Percentiles rank a stretch among this genome's conserved stretches.
These are phyloP conservation scores for Brachyopa scutellaris DNA, from an alignment of 2,888 invertebrate species.

Conservation along the genomic window DNA sequence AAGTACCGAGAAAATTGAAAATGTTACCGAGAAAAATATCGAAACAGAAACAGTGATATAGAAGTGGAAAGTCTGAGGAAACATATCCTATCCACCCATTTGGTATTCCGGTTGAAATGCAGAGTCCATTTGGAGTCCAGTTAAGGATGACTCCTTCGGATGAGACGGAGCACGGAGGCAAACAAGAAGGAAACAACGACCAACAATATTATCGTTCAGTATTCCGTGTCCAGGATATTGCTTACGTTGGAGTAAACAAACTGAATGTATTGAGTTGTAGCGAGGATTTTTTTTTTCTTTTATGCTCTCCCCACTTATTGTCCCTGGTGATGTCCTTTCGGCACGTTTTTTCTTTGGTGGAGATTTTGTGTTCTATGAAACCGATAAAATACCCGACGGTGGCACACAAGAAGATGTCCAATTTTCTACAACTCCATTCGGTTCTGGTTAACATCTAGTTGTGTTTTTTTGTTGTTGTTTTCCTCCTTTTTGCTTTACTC, in stretches of 20 bases:
- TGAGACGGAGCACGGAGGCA: no score
- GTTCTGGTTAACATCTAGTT: slow-evolving; percentile 16
- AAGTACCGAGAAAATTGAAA: slow-evolving; percentile 52
- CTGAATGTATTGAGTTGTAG: slow-evolving; percentile 22
- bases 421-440: slow-evolving; percentile 43
- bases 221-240: slow-evolving; percentile 38
- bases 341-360: slow-evolving; percentile 17
- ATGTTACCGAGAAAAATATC: slow-evolving; percentile 14
- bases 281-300: neutral
- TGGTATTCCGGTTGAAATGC: slow-evolving; percentile 8
- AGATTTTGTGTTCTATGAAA: slow-evolving; percentile 37
- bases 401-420: slow-evolving; percentile 42
- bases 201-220: slow-evolving; percentile 40
- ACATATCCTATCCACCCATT: slow-evolving; percentile 8
- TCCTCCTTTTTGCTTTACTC: neutral
- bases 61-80: neutral
- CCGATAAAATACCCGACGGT: slow-evolving; percentile 45
- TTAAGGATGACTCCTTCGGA: slow-evolving; percentile 8
- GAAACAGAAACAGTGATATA: neutral
- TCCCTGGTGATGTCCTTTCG: slow-evolving; percentile 36
- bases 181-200: neutral
- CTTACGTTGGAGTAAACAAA: slow-evolving; percentile 51
- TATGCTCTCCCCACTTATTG: slow-evolving; percentile 4
- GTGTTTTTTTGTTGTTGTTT: slow-evolving; percentile 8
- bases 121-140: slow-evolving; percentile 30